phyloP scores from a whole-genome alignment of 2,888 invertebrate species.

The Microchrysa polita region DNA sequence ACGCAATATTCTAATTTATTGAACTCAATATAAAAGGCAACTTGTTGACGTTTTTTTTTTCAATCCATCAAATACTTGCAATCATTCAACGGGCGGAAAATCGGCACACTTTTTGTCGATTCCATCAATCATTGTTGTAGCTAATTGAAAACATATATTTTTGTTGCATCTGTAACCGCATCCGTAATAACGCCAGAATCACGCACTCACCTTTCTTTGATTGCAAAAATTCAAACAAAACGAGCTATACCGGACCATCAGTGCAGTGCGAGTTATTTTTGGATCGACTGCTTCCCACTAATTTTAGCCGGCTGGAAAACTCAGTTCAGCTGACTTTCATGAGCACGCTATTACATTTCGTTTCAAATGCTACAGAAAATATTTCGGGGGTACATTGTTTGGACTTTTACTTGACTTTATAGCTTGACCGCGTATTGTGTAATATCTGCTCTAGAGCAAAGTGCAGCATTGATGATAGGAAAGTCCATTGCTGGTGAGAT shows the following conservation, averaged over 20 bases:
- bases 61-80: no score
- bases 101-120: not conserved
- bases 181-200: no score
- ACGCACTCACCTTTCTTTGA: not conserved
- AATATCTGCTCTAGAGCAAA: constrained; percentile 7
- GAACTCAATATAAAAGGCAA: no score
- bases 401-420: constrained; percentile 33
- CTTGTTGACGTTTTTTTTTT: no score
- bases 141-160: no score
- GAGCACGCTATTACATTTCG: constrained; percentile 25
- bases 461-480: not conserved
- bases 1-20: no score
- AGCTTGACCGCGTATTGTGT: not conserved
- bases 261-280: not conserved
- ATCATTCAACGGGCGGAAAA: no score
- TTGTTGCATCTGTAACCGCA: no score
- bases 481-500: constrained; percentile 16
- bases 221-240: not conserved
- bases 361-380: constrained; percentile 5
- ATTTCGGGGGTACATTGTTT: constrained; percentile 9
- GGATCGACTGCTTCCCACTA: not conserved
- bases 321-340: constrained; percentile 31
- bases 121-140: not conserved
- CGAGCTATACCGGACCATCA: not conserved
- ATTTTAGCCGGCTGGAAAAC: not conserved